Base-by-base conservation (phyloP, 2,113 vertebrate species). In the Phocoena sinus region DNA sequence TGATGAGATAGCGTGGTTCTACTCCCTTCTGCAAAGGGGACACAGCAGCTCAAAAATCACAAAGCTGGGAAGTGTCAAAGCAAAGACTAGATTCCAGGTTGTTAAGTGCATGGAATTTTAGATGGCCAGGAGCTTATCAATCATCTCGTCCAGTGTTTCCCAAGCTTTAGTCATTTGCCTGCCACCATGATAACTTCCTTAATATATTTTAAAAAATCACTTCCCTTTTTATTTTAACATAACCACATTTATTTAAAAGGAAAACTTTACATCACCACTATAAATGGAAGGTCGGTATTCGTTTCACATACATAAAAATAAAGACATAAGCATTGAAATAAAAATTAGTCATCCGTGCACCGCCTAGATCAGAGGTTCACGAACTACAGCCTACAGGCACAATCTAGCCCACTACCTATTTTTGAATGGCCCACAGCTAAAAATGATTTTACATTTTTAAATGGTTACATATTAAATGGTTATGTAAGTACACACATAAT, bases 371-470 rank as follows among this genome's bases (percentile, higher is more conserved):
- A 85, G 71, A 25, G 23, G 11, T 80, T 71, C 70, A 17, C 33
- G 41, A 70, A 63, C 21, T 21, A 67, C 2, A 89, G 44, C 26
- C 20, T 4, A 13, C 23, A 50, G 53, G 31, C n/a, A 67, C 41
- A 86, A 2, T 85, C 67, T 74, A 81, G 53, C 8, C 68, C 9
- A 4, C 26, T 1, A 20, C 62, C n/a, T 82, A 12, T 31, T 81
- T 96, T 41, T 70, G 85, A 93, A 84, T 31, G 36, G 73, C 50
- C 31, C 20, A 6, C 26, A 77, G 41, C 38, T 80, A 89, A 89
- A 92, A 89, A 79, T 91, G 21, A 87, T 81, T 81, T 88, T 47
- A 77, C 6, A 41, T 71, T 95, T 92, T 53, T 50, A 93, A 93
- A 74, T 74, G 67, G 67, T 85, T 86, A 76, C 5, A 6, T 85